These are phyloP conservation scores for Chymomyza amoena DNA, from an alignment of 2,888 invertebrate genomes.

Conservation along the genomic window DNA sequence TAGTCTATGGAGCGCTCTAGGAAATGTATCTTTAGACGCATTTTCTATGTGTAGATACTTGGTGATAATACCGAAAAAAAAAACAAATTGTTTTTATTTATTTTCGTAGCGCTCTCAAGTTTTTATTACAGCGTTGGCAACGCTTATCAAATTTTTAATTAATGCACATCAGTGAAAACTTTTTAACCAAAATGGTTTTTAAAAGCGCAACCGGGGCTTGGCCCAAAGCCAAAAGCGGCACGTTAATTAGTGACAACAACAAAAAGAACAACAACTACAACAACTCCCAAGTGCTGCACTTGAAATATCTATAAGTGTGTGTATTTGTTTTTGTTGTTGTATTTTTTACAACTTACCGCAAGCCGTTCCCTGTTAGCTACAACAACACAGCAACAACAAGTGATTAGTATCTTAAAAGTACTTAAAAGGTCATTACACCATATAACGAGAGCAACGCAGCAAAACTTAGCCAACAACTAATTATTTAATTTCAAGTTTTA, in stretches of 20 bases:
- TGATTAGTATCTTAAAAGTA: conserved; percentile 72
- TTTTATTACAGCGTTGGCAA: conserved; percentile 49
- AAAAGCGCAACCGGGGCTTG: conserved; percentile 13
- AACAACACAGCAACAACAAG: conserved; percentile 15
- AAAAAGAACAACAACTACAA: background rate
- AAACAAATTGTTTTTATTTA: conserved; percentile 65
- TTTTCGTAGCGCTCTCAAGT: conserved; percentile 43
- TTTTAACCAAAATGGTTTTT: conserved; percentile 54
- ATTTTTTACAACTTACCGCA: conserved; percentile 39
- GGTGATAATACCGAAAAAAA: conserved; percentile 53
- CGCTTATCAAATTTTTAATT: conserved; percentile 72
- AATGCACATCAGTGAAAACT: conserved; percentile 70
- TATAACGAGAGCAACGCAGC: conserved; percentile 24
- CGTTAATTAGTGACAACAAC: conserved; percentile 69
- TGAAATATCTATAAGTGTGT: background rate
- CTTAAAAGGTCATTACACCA: conserved; percentile 72
- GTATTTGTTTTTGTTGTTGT: background rate
- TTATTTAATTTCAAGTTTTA: conserved; percentile 72
- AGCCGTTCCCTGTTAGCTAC: conserved; percentile 60
- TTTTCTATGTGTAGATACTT: conserved; percentile 70
- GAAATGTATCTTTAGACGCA: conserved; percentile 61
- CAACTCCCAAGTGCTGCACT: conserved; percentile 1
- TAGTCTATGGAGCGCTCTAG: background rate
- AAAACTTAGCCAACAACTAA: conserved; percentile 69
- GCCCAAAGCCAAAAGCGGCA: conserved; percentile 53